These are phyloP conservation scores for Elephantulus edwardii DNA, from an alignment of 2,113 vertebrate species.

Conservation along the genomic window DNA sequence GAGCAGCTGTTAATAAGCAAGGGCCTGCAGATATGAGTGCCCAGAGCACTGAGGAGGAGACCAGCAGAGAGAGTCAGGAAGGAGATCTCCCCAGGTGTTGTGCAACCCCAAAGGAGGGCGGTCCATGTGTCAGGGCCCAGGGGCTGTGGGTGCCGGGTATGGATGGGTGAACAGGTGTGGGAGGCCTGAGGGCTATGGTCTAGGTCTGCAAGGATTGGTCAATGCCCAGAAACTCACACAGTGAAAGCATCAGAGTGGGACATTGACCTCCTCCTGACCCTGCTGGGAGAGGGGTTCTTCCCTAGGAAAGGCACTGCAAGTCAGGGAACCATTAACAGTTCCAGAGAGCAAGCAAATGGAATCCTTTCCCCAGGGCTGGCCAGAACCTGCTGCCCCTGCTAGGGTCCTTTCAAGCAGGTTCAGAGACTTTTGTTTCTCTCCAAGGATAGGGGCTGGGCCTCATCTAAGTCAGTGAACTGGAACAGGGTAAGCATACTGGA, in stretches of 20 bases:
- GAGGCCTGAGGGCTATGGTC: neutral
- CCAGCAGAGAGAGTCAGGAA: neutral
- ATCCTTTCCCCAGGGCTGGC: neutral
- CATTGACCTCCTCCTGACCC: neutral
- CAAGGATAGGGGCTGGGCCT: neutral
- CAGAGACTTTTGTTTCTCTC: neutral
- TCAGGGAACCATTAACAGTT: neutral
- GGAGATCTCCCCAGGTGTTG: neutral
- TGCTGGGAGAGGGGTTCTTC: neutral
- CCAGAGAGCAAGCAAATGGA: neutral
- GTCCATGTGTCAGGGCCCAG: neutral
- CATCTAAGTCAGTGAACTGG: neutral
- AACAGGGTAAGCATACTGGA: too few species aligned
- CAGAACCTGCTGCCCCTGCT: neutral
- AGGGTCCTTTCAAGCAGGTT: fast-evolving
- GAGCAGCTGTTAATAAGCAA: neutral
- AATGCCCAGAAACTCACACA: neutral
- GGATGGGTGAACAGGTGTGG: neutral
- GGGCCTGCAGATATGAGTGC: neutral
- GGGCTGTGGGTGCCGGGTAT: neutral
- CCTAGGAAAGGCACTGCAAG: neutral
- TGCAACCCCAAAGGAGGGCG: neutral
- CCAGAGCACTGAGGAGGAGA: neutral
- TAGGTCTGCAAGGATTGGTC: fast-evolving
- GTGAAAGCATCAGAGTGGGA: neutral